Percentiles rank a stretch among this genome's conserved stretches.
phyloP scores from a whole-genome alignment of 2,888 invertebrate species.

The Drosophila cognata region DNA sequence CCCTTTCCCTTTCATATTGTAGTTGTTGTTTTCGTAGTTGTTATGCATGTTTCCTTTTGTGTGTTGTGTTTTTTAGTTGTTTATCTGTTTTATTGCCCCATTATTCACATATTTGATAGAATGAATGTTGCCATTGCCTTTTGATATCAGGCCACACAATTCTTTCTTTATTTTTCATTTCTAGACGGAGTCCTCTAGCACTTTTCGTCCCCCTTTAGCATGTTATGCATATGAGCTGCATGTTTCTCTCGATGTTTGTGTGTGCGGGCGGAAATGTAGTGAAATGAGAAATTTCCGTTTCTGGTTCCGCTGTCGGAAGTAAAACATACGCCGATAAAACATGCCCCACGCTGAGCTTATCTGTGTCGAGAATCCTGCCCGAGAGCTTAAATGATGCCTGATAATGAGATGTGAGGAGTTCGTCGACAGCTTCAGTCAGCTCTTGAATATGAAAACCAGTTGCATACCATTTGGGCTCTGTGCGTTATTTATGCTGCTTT shows the following conservation, averaged over 20 bases:
- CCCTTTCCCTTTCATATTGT: not conserved
- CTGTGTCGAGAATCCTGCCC: slow-evolving; percentile 22
- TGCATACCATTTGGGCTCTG: slow-evolving; percentile 60
- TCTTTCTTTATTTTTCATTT: slow-evolving; percentile 70
- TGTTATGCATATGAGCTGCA: slow-evolving; percentile 71
- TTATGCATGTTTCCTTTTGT: slow-evolving; percentile 24
- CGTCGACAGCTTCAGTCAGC: slow-evolving; percentile 15
- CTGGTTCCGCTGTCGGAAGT: slow-evolving; percentile 79
- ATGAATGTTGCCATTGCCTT: slow-evolving; percentile 64
- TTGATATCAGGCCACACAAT: slow-evolving; percentile 59
- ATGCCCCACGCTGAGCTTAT: slow-evolving; percentile 41
- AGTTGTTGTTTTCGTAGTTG: slow-evolving; percentile 16
- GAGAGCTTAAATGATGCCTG: slow-evolving; percentile 66
- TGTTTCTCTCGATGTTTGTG: slow-evolving; percentile 26
- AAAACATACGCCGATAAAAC: slow-evolving; percentile 79
- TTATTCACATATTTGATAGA: slow-evolving; percentile 74
- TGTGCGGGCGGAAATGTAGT: slow-evolving; percentile 71
- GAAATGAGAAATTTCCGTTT: slow-evolving; percentile 80
- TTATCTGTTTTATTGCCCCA: slow-evolving; percentile 70
- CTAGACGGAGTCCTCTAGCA: slow-evolving; percentile 33
- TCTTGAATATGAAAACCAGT: slow-evolving; percentile 65
- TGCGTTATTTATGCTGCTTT: slow-evolving; percentile 64
- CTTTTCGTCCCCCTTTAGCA: slow-evolving; percentile 6
- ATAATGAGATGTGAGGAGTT: slow-evolving; percentile 57
- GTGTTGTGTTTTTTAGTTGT: slow-evolving; percentile 27